Conservation (phyloP, 1,140 invertebrate genomes). For the Zaprionus camerounensis region DNA sequence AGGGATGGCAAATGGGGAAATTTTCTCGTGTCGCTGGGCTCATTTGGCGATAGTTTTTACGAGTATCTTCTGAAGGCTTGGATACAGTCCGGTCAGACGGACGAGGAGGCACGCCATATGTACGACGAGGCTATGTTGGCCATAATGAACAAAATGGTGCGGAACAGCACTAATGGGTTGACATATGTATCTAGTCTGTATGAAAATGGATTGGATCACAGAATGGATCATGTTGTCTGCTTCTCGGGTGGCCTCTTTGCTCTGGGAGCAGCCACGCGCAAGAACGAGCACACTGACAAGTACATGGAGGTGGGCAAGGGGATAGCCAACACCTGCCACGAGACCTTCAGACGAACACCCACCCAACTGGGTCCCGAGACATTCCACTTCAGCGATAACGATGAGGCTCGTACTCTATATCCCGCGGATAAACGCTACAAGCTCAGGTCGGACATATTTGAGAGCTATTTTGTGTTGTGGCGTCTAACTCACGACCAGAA, state of each 20-base stretch:
- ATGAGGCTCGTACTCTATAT: slow-evolving; percentile 93
- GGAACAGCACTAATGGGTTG: slow-evolving; percentile 92
- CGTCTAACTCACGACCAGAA: slow-evolving; percentile 97
- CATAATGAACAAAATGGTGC: slow-evolving; percentile 91
- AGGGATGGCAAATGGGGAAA: no score
- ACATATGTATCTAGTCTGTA: slow-evolving; percentile 97
- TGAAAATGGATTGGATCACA: slow-evolving; percentile 96
- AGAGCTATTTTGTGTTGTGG: slow-evolving; percentile 99
- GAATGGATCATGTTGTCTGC: slow-evolving; percentile 99
- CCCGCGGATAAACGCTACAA: slow-evolving; percentile 98
- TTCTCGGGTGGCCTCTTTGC: slow-evolving; percentile 98
- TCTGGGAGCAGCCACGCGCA: slow-evolving; percentile 92
- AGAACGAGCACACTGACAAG: slow-evolving; percentile 89
- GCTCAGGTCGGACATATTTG: slow-evolving; percentile 97
- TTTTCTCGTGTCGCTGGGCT: slow-evolving; percentile 97
- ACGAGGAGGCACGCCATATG: slow-evolving; percentile 94
- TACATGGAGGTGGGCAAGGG: slow-evolving; percentile 96
- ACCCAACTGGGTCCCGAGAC: slow-evolving; percentile 96
- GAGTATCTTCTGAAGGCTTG: slow-evolving; percentile 99
- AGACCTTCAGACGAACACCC: slow-evolving; percentile 95
- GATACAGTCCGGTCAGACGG: slow-evolving; percentile 93
- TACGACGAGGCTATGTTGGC: slow-evolving; percentile 96
- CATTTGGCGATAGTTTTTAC: slow-evolving; percentile 99
- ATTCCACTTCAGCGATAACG: slow-evolving; percentile 93
- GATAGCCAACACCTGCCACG: slow-evolving; percentile 98